Evolutionary conservation across 1,140 invertebrate species (phyloP).

Genomic region (Chlorops oryzae): DNA sequence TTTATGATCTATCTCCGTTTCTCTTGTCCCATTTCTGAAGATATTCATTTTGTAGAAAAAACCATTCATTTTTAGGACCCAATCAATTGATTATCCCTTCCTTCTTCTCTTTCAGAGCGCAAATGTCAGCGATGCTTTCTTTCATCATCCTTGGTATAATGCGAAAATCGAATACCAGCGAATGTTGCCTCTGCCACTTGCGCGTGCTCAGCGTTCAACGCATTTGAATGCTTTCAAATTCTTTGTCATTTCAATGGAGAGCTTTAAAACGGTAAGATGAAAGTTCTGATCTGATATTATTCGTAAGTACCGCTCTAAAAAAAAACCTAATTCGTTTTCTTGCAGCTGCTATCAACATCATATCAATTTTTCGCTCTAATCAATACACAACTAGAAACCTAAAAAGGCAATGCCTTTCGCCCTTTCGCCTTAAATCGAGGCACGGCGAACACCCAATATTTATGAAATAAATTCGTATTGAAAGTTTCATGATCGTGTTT

Average conservation of each 20-base stretch:
- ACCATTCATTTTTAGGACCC: too few species aligned
- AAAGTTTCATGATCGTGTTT: too few species aligned
- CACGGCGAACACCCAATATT: too few species aligned
- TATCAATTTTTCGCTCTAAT: slow-evolving; percentile 28
- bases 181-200: background rate
- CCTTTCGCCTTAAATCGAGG: too few species aligned
- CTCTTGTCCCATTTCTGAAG: too few species aligned
- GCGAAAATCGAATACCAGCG: background rate
- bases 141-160: background rate
- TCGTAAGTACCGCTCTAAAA: background rate
- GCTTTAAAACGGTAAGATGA: background rate
- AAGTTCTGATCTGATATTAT: background rate
- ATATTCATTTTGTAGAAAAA: too few species aligned
- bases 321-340: slow-evolving; percentile 26
- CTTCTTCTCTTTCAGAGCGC: too few species aligned
- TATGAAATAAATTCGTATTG: too few species aligned
- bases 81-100: too few species aligned
- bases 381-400: too few species aligned
- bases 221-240: background rate
- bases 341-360: slow-evolving; percentile 31
- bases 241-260: background rate
- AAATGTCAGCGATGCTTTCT: background rate
- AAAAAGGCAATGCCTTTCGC: too few species aligned
- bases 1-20: too few species aligned
- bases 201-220: background rate